Conservation (phyloP, 2,113 vertebrate genomes). For the Etheostoma spectabile region DNA sequence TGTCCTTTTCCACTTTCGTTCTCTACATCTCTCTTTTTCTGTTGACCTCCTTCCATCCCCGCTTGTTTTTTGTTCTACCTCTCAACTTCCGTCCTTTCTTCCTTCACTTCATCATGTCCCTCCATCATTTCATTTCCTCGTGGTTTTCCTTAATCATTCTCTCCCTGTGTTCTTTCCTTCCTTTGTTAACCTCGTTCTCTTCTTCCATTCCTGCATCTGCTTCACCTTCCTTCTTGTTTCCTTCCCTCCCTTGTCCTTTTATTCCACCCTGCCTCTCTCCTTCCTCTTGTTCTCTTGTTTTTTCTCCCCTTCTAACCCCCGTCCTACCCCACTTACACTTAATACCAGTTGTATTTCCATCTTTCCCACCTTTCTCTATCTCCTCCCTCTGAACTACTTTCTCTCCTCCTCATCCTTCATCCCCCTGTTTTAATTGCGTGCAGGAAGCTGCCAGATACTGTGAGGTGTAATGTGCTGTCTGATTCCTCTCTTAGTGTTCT, state of each 20-base stretch:
- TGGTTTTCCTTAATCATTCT: not conserved
- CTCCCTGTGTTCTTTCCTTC: not conserved
- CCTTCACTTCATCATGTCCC: no score
- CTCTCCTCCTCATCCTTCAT: not conserved
- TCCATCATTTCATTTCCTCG: not conserved
- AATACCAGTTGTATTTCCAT: not conserved
- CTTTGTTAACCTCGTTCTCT: not conserved
- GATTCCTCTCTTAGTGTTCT: conserved; percentile 80
- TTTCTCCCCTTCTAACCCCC: not conserved
- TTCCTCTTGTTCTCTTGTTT: not conserved
- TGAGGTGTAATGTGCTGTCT: conserved; percentile 80
- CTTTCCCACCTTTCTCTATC: conserved; percentile 2
- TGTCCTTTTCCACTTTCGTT: not conserved
- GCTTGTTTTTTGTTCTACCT: not conserved
- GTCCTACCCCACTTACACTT: not conserved
- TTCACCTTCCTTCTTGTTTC: not conserved
- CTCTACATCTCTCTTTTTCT: not conserved
- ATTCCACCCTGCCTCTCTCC: not conserved
- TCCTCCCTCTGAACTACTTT: not conserved
- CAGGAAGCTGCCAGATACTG: conserved; percentile 71
- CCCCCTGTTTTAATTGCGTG: conserved; percentile 45
- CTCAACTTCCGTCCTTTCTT: not conserved
- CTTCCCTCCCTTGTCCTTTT: no score
- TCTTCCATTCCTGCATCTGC: not conserved
- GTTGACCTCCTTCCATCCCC: not conserved